Conservation (phyloP, 35 echinoderm and acorn worm genomes). For the Eucidaris tribuloides region DNA sequence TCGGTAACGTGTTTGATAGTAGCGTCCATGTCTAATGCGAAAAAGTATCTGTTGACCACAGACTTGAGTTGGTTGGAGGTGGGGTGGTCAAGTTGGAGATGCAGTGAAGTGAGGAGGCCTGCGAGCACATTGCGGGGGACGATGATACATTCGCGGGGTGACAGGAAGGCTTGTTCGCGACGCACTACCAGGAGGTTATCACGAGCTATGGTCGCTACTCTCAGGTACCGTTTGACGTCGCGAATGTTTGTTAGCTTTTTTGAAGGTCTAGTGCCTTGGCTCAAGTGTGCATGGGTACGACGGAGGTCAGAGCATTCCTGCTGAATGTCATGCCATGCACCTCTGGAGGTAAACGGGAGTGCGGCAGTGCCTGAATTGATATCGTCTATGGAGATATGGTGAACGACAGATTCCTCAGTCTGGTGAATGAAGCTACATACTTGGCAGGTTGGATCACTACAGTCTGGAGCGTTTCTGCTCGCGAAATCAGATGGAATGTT, state of each 20-base stretch:
- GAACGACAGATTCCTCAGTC: too few species aligned
- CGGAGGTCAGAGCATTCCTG: constrained; percentile 34
- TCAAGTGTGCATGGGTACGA: constrained; percentile 37
- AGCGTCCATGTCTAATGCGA: constrained; percentile 45
- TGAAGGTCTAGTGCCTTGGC: too few species aligned
- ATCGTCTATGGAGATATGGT: too few species aligned
- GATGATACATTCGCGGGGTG: constrained; percentile 47
- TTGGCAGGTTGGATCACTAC: too few species aligned
- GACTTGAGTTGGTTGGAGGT: constrained; percentile 28
- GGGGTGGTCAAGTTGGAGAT: constrained; percentile 54
- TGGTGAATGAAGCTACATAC: too few species aligned
- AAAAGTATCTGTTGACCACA: constrained; percentile 35
- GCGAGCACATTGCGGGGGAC: constrained; percentile 43
- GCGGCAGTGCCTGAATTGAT: too few species aligned
- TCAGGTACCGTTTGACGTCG: too few species aligned
- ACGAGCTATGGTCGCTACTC: constrained; percentile 22
- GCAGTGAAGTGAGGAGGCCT: constrained; percentile 62
- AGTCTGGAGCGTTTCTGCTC: constrained; percentile 43
- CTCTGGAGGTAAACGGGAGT: constrained; percentile 36
- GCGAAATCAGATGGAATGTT: constrained; percentile 63
- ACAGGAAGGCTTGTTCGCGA: background rate
- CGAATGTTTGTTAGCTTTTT: too few species aligned
- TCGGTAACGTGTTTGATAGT: constrained; percentile 10
- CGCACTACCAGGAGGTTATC: constrained; percentile 51
- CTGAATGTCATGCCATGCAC: constrained; percentile 21